Conservation (phyloP, 2,888 invertebrate species). For the Xestia c-nigrum region DNA sequence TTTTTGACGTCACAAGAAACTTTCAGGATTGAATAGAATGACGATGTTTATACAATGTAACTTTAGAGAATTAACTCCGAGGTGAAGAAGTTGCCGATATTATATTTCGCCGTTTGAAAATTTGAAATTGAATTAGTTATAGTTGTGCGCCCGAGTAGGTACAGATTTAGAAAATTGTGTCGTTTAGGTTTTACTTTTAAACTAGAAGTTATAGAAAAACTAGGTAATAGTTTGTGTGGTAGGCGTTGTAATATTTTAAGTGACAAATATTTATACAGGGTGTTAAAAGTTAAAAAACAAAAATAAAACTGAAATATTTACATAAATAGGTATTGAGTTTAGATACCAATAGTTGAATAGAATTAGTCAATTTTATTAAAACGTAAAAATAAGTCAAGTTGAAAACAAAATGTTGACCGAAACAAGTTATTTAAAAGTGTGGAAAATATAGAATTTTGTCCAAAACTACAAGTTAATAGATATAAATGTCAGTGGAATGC, state of each 20-base stretch:
- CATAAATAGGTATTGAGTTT: slow-evolving; percentile 9
- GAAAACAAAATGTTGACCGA: not conserved
- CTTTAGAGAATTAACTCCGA: slow-evolving; percentile 43
- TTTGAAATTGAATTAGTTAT: slow-evolving; percentile 30
- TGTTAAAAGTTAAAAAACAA: slow-evolving; percentile 19
- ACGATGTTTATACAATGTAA: slow-evolving; percentile 35
- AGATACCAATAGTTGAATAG: not conserved
- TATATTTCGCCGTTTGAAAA: slow-evolving; percentile 17
- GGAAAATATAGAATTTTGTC: not conserved
- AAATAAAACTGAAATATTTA: slow-evolving; percentile 12
- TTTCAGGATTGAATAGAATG: slow-evolving; percentile 1
- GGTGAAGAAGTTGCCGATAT: slow-evolving; percentile 19
- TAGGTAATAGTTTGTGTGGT: slow-evolving; percentile 33
- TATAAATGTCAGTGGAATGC: slow-evolving; percentile 39
- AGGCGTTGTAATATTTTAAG: slow-evolving; percentile 55
- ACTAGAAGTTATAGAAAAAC: slow-evolving; percentile 25
- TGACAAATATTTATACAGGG: slow-evolving; percentile 13
- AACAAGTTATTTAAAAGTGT: not conserved
- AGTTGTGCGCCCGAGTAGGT: slow-evolving; percentile 17
- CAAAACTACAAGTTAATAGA: slow-evolving; percentile 15
- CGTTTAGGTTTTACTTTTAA: slow-evolving; percentile 26
- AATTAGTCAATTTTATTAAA: slow-evolving; percentile 5
- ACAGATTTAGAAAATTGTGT: slow-evolving; percentile 7
- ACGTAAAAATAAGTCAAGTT: not conserved
- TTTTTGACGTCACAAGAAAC: slow-evolving; percentile 17